Conservation (phyloP, 2,113 vertebrate species). For the Carassius carassius region DNA sequence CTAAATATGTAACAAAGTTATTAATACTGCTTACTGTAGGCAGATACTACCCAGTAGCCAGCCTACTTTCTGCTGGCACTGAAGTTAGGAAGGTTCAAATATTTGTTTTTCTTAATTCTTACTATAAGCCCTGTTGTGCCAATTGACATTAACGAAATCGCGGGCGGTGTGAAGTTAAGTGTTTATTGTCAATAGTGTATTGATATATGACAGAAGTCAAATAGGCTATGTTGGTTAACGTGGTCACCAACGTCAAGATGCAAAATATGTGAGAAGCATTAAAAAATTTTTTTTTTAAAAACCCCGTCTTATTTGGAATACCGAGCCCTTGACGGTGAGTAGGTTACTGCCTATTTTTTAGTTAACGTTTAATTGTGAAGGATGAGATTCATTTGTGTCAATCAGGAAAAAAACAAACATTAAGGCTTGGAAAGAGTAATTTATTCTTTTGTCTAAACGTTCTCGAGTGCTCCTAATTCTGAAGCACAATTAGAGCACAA, state of each 20-base stretch:
- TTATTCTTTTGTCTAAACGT: neutral
- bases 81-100: neutral
- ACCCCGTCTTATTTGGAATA: neutral
- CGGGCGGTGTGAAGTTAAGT: no score
- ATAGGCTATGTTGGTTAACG: neutral
- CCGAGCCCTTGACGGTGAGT: slow-evolving; percentile 11
- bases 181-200: no score
- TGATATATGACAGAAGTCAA: no score
- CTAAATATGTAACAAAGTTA: neutral
- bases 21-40: neutral
- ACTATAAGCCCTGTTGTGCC: no score
- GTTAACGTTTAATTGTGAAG: slow-evolving; percentile 29
- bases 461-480: slow-evolving; percentile 15
- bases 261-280: neutral
- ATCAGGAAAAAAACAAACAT: slow-evolving; percentile 37
- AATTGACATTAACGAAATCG: no score
- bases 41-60: neutral
- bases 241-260: neutral
- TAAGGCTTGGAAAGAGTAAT: slow-evolving; percentile 14
- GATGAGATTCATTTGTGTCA: slow-evolving; percentile 23
- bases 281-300: no score
- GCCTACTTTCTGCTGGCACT: no score
- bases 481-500: slow-evolving; percentile 17
- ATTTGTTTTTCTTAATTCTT: neutral
- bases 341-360: neutral